These are phyloP conservation scores for Drosophila varians DNA, from an alignment of 1,140 invertebrate genomes.

Conservation along the genomic window DNA sequence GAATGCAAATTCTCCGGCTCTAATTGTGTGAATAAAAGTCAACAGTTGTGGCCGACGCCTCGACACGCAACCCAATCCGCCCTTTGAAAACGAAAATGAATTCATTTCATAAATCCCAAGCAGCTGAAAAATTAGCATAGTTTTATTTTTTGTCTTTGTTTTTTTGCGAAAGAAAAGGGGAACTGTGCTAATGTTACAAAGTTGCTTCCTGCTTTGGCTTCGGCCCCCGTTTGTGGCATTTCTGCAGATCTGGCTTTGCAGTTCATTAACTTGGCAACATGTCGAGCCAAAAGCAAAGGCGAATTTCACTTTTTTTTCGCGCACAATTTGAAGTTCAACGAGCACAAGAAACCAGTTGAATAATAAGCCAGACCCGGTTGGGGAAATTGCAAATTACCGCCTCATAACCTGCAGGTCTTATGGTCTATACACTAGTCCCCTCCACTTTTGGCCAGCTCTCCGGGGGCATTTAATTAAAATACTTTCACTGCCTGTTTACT, in stretches of 20 bases:
- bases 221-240: constrained; percentile 24
- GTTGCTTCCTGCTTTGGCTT: constrained; percentile 47
- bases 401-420: constrained; percentile 65
- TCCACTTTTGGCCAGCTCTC: constrained; percentile 8
- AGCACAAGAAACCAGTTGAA: constrained; percentile 74
- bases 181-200: constrained; percentile 70
- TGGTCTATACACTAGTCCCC: constrained; percentile 18
- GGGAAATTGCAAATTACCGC: constrained; percentile 76
- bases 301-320: constrained; percentile 75
- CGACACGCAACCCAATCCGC: constrained; percentile 55
- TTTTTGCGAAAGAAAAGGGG: constrained; percentile 4
- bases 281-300: constrained; percentile 35
- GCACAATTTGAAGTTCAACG: constrained; percentile 75
- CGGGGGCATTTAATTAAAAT: constrained; percentile 67
- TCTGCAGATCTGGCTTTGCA: constrained; percentile 23
- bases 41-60: constrained; percentile 71
- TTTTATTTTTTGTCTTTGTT: constrained; percentile 64
- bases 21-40: constrained; percentile 81
- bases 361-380: constrained; percentile 50
- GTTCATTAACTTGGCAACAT: constrained; percentile 69
- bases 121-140: constrained; percentile 65
- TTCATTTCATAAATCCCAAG: constrained; percentile 57
- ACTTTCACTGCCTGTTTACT: constrained; percentile 68
- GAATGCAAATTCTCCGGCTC: constrained; percentile 56
- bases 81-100: constrained; percentile 55